Conservation (phyloP, 2,797 vertebrate genomes). For the Tragelaphus oryx region DNA sequence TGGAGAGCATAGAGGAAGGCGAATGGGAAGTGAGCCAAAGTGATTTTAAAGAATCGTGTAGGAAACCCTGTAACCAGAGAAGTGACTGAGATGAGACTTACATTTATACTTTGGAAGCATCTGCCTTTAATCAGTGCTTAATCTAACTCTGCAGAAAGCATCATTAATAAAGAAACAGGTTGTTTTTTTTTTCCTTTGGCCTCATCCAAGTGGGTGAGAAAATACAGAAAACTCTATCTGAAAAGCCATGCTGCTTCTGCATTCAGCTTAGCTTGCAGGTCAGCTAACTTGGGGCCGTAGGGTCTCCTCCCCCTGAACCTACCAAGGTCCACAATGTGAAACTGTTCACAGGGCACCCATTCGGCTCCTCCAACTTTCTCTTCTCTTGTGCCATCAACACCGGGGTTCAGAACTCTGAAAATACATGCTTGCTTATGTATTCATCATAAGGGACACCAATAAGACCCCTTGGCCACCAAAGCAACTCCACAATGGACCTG, state of each 20-base stretch:
- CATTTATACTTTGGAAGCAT: slow-evolving; percentile 68
- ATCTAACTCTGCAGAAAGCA: slow-evolving; percentile 71
- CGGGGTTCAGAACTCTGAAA: neutral
- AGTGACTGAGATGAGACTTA: slow-evolving; percentile 64
- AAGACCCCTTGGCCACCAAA: neutral
- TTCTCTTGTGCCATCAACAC: neutral
- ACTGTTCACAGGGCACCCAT: neutral
- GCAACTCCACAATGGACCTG: neutral
- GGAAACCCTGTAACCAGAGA: slow-evolving; percentile 65
- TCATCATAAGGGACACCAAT: neutral
- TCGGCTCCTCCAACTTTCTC: neutral
- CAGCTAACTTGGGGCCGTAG: accelerated
- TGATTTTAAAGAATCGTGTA: slow-evolving; percentile 65
- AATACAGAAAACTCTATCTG: slow-evolving; percentile 30
- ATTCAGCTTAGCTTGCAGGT: neutral
- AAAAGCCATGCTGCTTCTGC: neutral
- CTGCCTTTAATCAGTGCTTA: slow-evolving; percentile 64
- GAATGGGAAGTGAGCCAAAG: slow-evolving; percentile 64
- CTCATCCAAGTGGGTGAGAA: slow-evolving; percentile 38
- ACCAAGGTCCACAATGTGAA: neutral
- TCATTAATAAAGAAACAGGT: slow-evolving; percentile 69
- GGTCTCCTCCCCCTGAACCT: neutral
- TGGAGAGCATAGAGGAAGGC: slow-evolving; percentile 56
- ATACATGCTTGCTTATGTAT: neutral
- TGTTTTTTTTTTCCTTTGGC: slow-evolving; percentile 49